phyloP scores from a whole-genome alignment of 2,113 vertebrate genomes.

The Zosterops borbonicus region DNA sequence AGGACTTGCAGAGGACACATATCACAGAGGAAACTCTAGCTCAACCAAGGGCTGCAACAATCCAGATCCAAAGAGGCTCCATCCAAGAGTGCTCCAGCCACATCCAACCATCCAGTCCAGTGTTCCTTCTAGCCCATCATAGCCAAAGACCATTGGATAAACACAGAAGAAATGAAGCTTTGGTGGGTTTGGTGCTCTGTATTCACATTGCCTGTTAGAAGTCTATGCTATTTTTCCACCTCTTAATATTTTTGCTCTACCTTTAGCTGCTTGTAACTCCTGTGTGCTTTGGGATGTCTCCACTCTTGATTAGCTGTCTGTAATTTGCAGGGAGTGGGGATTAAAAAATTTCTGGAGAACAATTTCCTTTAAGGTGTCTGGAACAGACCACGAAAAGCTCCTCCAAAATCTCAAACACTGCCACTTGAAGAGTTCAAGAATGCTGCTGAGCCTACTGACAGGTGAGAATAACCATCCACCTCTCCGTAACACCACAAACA shows the following conservation, averaged over 20 bases:
- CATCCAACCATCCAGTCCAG: neutral
- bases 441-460: neutral
- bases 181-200: neutral
- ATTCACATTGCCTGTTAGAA: neutral
- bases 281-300: neutral
- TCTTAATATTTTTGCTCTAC: neutral
- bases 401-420: neutral
- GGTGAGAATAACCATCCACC: neutral
- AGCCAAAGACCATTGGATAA: neutral
- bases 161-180: neutral
- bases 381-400: neutral
- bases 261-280: neutral
- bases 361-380: neutral
- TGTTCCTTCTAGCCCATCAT: neutral
- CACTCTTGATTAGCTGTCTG: neutral
- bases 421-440: neutral
- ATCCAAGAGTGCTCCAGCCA: neutral
- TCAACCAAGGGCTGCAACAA: neutral
- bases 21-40: neutral
- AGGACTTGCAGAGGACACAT: neutral
- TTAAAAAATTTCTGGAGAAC: neutral
- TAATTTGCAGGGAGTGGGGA: neutral
- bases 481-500: neutral
- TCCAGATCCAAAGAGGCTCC: neutral
- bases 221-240: neutral